Percentiles rank a stretch among this genome's conserved stretches.
phyloP scores from a whole-genome alignment of 2,888 invertebrate species.

The Incurvaria masculella region DNA sequence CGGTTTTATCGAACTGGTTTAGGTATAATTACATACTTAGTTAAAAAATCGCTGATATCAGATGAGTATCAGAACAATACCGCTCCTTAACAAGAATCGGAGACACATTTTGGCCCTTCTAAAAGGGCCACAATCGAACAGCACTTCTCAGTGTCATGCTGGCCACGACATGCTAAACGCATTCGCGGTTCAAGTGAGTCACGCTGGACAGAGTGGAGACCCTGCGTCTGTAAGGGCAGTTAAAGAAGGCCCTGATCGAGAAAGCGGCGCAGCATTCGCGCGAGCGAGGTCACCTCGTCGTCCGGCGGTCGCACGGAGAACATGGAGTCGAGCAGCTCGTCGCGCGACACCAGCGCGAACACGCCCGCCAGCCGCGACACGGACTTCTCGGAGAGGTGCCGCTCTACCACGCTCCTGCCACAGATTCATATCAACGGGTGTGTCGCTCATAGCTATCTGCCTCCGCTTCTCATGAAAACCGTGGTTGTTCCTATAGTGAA shows the following conservation, averaged over 20 bases:
- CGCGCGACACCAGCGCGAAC: constrained; percentile 52
- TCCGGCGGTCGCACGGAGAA: constrained; percentile 40
- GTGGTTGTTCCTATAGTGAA: constrained; percentile 4
- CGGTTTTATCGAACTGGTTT: no score
- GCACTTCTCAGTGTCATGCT: no score
- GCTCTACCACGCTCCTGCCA: constrained; percentile 65
- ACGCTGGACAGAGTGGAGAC: neutral
- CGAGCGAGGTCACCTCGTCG: constrained; percentile 41
- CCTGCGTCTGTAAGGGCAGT: constrained; percentile 11
- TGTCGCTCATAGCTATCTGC: constrained; percentile 2
- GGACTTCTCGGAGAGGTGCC: constrained; percentile 84
- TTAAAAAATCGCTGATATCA: no score
- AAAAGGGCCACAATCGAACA: no score
- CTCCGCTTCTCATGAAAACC: neutral
- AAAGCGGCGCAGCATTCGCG: constrained; percentile 48
- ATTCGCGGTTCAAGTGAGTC: no score
- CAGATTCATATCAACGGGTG: neutral
- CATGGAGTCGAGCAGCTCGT: constrained; percentile 41
- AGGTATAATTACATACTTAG: no score
- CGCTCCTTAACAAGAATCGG: no score
- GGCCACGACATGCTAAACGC: no score
- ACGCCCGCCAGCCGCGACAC: constrained; percentile 74
- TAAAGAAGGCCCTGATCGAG: constrained; percentile 47
- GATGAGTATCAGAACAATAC: no score
- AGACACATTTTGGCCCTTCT: no score